Conservation (phyloP, 2,797 vertebrate genomes). For the Limosa lapponica region DNA sequence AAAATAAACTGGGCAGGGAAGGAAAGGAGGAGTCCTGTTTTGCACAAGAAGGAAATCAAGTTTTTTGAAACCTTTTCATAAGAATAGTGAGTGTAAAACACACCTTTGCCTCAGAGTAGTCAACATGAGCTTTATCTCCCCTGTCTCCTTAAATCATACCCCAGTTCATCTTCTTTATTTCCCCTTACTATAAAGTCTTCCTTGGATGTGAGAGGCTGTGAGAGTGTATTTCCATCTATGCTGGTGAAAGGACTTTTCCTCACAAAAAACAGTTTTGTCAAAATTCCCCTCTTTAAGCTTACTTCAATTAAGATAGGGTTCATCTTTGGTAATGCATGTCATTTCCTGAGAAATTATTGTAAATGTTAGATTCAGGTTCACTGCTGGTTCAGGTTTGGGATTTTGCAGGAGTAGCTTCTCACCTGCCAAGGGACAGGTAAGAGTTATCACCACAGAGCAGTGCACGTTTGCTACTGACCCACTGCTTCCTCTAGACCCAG, state of each 20-base stretch:
- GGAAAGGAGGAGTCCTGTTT: neutral
- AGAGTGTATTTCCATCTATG: neutral
- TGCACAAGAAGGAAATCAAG: neutral
- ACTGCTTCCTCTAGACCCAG: neutral
- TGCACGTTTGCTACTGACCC: neutral
- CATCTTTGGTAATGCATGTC: neutral
- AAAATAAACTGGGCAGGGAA: neutral
- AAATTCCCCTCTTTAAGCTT: neutral
- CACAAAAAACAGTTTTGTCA: accelerated
- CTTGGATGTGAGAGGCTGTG: neutral
- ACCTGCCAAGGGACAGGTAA: neutral
- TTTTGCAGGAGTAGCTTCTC: neutral
- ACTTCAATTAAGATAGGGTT: neutral
- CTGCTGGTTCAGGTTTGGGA: neutral
- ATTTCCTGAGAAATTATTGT: neutral
- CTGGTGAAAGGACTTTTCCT: neutral
- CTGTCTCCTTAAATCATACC: neutral
- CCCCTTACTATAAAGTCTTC: neutral
- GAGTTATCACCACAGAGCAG: no score
- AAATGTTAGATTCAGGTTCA: neutral
- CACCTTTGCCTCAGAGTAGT: neutral
- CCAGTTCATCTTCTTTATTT: neutral
- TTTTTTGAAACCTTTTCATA: neutral
- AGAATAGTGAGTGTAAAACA: neutral
- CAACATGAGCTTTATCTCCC: neutral